Base-by-base conservation (phyloP, 2,113 vertebrate genomes). In the Rhodinocichla rosea region DNA sequence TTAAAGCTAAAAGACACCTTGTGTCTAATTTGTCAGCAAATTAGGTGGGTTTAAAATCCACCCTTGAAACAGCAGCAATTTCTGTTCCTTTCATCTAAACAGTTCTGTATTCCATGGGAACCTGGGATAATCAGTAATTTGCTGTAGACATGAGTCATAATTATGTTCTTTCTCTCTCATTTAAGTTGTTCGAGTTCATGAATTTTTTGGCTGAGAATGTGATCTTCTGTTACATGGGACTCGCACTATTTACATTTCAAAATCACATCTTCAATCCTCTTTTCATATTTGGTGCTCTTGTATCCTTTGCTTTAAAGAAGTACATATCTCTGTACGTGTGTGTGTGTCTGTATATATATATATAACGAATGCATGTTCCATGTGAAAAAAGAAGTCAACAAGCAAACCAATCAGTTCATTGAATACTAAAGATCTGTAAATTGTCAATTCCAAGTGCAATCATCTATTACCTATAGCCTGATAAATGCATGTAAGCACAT, bases 161-260 rank as follows among this genome's bases (percentile, higher is more conserved):
- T 94, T 95, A 76, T 86, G 30, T 77, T 64, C 81, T 97, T 92
- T 96, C 42, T 97, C 45, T 97, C 92, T 97, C 67, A 7, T 98
- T 98, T 89, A 98, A 99, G 98, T 97, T 99, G 95, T 99, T 98
- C 96, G 98, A 99, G 97, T 98, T 99, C 96, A 98, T 99, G 98
- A 98, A 98, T 96, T 99, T 99, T 97, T 97, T 99, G 95, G 98
- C 98, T 76, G 99, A 99, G 97, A 99, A 99, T 22, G 98, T 98
- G 97, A 98, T 99, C 98, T 99, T 98, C 98, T 98, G 98, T 85
- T 98, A 98, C 96, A 98, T 99, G 98, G 98, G 99, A 94, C 98
- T 98, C 33, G 97, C 98, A 2, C 83, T 99, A 75, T 98, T 99
- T 97, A 98, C 97, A 0, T 98, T 98, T 96, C 98, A 98, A 96